Base-by-base conservation (phyloP, 2,888 invertebrate genomes). In the Agriopis marginaria region DNA sequence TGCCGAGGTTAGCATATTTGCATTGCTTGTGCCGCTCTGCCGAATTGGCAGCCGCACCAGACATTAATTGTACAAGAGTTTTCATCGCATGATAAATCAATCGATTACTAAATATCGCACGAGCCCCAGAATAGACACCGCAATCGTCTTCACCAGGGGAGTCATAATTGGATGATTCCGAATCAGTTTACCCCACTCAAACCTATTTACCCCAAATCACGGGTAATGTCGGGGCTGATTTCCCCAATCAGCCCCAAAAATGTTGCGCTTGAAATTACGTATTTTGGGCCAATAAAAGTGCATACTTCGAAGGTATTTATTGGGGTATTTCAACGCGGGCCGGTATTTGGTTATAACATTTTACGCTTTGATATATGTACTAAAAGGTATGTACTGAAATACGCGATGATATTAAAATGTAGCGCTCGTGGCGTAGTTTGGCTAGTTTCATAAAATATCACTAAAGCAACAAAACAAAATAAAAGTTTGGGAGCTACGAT, bases 161-260 rank as follows among this genome's bases (percentile, higher is more conserved):
- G 89, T 85, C 87, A 89, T 93, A 93, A 93, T 93, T 92, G 93
- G 89, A 94, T 94, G 84, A 91, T 87, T 89, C 84, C 81, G 85
- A 92, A 93, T 93, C 93, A 92, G 90, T 92, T 93, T 91, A 90
- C 92, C 91, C 92, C 91, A 93, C 90, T 92, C 88, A 85, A 82
- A 88, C 86, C 87, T 90, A 88, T 92, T 90, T 90, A 88, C 89
- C 87, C 89, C 87, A 87, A 90, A 89, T 89, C 87, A 86, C 86
- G 88, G 89, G 87, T 85, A 89, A 89, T 62, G 53, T 62, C 6
- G 17, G 62, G 61, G 42, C 83, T 71, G 85, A 86, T 86, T 86
- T 84, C 80, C 84, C 83, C 86, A 82, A 88, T 88, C 82, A 40
- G 14, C 59, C 70, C 70, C 39, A 50, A 70, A 66, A 70, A 70